Conservation (phyloP, 1,140 invertebrate species). For the Dendroctonus ponderosae region DNA sequence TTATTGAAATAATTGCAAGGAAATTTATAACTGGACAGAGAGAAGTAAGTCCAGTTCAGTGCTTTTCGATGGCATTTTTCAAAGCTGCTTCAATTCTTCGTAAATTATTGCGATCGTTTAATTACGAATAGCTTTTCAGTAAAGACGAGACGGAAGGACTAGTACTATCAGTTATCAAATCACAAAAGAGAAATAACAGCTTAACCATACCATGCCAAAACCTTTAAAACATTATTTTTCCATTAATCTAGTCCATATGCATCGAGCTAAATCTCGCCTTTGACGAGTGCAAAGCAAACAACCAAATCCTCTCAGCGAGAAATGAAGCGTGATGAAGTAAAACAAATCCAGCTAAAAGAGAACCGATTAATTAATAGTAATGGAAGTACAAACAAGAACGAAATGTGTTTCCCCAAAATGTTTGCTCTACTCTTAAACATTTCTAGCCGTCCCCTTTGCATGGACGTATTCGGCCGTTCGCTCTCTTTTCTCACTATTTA, state of each 20-base stretch:
- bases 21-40: too few relatives aligned
- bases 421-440: constrained; percentile 10
- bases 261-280: constrained; percentile 2
- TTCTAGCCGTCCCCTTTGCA: constrained; percentile 9
- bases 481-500: not conserved
- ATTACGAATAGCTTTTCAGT: too few relatives aligned
- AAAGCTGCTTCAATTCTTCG: too few relatives aligned
- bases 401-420: constrained; percentile 10
- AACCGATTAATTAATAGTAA: constrained; percentile 20
- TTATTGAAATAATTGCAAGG: too few relatives aligned
- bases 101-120: too few relatives aligned
- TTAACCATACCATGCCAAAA: not conserved
- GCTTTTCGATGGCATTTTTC: too few relatives aligned
- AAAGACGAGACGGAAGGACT: too few relatives aligned
- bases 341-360: constrained; percentile 17
- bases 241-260: not conserved
- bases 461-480: not conserved
- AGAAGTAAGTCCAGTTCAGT: too few relatives aligned
- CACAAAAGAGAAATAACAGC: too few relatives aligned
- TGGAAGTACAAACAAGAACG: constrained; percentile 14
- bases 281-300: constrained; percentile 11
- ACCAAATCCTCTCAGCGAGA: constrained; percentile 12
- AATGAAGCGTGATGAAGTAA: constrained; percentile 18
- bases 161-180: too few relatives aligned
- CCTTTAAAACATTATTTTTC: constrained; percentile 2